Percentiles rank a stretch among this genome's conserved stretches.
These are phyloP conservation scores for Acanthurus tractus DNA, from an alignment of 2,797 vertebrate genomes.

Conservation along the genomic window DNA sequence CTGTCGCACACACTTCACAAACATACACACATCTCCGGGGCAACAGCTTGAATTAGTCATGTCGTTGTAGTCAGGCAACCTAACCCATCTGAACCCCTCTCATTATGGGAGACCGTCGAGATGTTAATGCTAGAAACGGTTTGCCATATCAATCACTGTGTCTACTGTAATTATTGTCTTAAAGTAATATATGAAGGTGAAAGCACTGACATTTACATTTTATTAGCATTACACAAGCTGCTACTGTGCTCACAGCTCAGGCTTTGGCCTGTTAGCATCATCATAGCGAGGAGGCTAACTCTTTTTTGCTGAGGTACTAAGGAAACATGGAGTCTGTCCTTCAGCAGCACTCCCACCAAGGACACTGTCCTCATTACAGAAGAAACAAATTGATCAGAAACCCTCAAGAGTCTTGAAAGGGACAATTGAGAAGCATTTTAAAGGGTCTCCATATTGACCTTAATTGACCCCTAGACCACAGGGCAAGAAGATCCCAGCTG, in stretches of 20 bases:
- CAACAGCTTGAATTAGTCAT: slow-evolving; percentile 71
- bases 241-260: slow-evolving; percentile 40
- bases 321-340: slow-evolving; percentile 49
- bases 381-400: slow-evolving; percentile 56
- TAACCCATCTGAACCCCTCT: slow-evolving; percentile 44
- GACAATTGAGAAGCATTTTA: slow-evolving; percentile 34
- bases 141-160: slow-evolving; percentile 50
- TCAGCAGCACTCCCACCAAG: slow-evolving; percentile 33
- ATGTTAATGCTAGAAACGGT: slow-evolving; percentile 53
- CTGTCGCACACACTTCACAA: slow-evolving; percentile 34
- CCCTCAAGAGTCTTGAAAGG: slow-evolving; percentile 14
- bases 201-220: slow-evolving; percentile 76
- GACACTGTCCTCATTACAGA: slow-evolving; percentile 43
- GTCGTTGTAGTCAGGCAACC: slow-evolving; percentile 69
- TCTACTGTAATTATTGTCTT: slow-evolving; percentile 41
- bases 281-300: slow-evolving; percentile 39
- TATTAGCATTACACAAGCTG: slow-evolving; percentile 61
- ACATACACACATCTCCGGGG: slow-evolving; percentile 68
- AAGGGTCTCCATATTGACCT: slow-evolving; percentile 54
- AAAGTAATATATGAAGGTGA: slow-evolving; percentile 56
- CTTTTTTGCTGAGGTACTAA: slow-evolving; percentile 39
- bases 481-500: slow-evolving; percentile 14
- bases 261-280: slow-evolving; percentile 37
- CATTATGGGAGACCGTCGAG: slow-evolving; percentile 55
- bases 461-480: slow-evolving; percentile 48